These are phyloP conservation scores for Elanoides forficatus DNA, from an alignment of 2,113 vertebrate genomes.

Conservation along the genomic window DNA sequence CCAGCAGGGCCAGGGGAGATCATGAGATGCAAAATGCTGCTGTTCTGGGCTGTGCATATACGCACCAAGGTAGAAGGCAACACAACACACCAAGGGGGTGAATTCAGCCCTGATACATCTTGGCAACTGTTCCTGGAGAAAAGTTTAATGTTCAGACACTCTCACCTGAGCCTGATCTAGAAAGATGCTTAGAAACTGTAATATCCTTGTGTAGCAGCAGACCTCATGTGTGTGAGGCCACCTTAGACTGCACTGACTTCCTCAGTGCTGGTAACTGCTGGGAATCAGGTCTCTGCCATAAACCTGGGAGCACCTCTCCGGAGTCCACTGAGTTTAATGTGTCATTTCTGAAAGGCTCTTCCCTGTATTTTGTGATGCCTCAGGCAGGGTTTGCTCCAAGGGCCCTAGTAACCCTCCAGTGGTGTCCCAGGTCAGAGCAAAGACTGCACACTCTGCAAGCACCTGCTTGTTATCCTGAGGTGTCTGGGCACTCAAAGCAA, in stretches of 20 bases:
- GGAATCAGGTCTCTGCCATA: neutral
- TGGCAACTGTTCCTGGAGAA: neutral
- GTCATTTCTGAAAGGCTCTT: neutral
- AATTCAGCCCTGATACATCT: neutral
- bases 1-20: neutral
- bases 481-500: neutral
- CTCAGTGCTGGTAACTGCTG: neutral
- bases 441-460: neutral
- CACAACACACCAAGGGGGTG: neutral
- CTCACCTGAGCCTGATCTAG: neutral
- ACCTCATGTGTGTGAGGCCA: neutral
- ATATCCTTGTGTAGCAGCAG: neutral
- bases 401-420: neutral
- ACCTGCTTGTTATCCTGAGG: slow-evolving; percentile 1
- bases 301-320: neutral
- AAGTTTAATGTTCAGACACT: neutral
- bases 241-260: neutral
- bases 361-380: neutral
- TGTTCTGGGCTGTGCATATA: neutral
- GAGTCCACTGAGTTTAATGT: neutral
- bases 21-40: neutral
- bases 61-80: neutral
- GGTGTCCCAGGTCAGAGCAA: neutral
- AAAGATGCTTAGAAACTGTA: neutral
- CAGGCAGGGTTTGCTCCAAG: neutral